phyloP scores from a whole-genome alignment of 2,888 invertebrate genomes.

The Tinea semifulvella region DNA sequence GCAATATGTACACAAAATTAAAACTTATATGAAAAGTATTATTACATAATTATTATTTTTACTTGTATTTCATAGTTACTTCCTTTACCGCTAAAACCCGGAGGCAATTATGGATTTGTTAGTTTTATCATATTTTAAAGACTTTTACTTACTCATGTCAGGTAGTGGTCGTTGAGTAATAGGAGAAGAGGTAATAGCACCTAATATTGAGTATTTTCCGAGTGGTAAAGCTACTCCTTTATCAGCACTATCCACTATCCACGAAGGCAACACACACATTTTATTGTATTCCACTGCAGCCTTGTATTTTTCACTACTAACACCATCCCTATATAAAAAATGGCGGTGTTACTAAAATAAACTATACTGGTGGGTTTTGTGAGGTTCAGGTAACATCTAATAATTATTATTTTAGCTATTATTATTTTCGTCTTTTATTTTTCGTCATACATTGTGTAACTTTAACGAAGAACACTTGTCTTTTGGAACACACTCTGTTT shows the following conservation, averaged over 20 bases:
- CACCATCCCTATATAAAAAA: slow-evolving; percentile 59
- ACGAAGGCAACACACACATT: slow-evolving; percentile 76
- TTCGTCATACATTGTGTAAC: no score
- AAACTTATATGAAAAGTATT: no score
- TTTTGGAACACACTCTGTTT: no score
- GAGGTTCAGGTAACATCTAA: neutral
- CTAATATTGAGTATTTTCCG: slow-evolving; percentile 64
- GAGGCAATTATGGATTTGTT: no score
- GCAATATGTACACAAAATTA: no score
- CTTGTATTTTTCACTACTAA: slow-evolving; percentile 77
- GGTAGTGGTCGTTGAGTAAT: slow-evolving; percentile 59
- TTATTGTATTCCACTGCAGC: slow-evolving; percentile 61
- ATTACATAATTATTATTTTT: no score
- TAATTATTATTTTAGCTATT: neutral
- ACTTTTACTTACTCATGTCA: slow-evolving; percentile 61
- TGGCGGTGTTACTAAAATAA: neutral
- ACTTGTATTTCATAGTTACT: no score
- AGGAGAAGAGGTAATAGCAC: slow-evolving; percentile 76
- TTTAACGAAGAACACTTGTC: no score
- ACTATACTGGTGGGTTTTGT: no score
- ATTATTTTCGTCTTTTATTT: no score
- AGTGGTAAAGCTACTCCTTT: slow-evolving; percentile 75
- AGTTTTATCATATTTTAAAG: no score
- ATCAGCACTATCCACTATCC: slow-evolving; percentile 82
- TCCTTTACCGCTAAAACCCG: no score